Base-by-base conservation (phyloP, 2,888 invertebrate genomes). In the Oxytorus armatus region DNA sequence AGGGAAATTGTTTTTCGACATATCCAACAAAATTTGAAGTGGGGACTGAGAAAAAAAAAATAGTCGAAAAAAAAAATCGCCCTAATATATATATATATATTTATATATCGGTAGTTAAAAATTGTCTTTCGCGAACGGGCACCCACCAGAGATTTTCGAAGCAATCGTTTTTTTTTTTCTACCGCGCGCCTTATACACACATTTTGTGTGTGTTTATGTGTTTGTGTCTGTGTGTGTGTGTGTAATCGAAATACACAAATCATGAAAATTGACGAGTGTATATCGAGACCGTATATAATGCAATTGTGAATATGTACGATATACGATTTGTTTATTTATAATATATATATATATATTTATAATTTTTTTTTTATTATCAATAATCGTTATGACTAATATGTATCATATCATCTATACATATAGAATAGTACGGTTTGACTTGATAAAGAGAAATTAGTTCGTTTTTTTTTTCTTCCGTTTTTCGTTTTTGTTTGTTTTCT, bases 401-500 rank as follows among this genome's bases (percentile, higher is more conserved):
- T 83, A 83, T 81, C 59, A 65, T 83, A 84, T 79, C 84, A 75
- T 78, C 75, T 80, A 78, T 86, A 86, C 83, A 86, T 83, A 82
- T 69, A 84, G 85, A 86, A 86, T 86, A 88, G 86, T 89, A 88
- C 86, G 85, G 85, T 84, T 85, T 86, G 86, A 86, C 89, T 88
- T 78, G 86, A 86, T 83, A 83, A 82, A 83, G 77, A 82, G 75
- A 79, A 83, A 81, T 68, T 82, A 65, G 61, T 66, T 77, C 63
- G 72, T 82, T 82, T 78, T 66, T 33, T 70, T 57, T 68, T 78
- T 75, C 79, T 59, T 73, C 70, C 53, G 47, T 39, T 80, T 72
- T 76, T 70, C 80, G 36, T 77, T 63, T 42, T 57, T 18, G 25
- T 51, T 16, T 77, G 61, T 74, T 66, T 55, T 68, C 44, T 72